Evolutionary conservation across 92 coral and sea anemone species (phyloP).

Genomic region (Palythoa grandis): DNA sequence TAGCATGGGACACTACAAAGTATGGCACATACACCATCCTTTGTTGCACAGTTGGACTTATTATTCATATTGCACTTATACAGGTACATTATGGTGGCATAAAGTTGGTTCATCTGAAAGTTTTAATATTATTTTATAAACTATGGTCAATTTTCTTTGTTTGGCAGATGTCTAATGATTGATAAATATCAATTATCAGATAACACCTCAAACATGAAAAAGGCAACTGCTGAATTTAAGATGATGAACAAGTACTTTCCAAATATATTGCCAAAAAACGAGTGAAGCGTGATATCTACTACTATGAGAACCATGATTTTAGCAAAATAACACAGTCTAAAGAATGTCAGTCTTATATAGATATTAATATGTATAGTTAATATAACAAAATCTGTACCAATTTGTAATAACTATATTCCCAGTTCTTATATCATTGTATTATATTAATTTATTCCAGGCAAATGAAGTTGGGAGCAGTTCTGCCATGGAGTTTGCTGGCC

Average conservation of each 20-base stretch:
- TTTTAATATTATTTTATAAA: slow-evolving; percentile 9
- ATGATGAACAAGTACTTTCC: slow-evolving; percentile 10
- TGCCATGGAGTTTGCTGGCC: slow-evolving; percentile 62
- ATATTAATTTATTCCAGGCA: slow-evolving; percentile 52
- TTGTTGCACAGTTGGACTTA: slow-evolving; percentile 58
- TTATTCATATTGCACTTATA: slow-evolving; percentile 50
- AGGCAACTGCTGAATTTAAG: slow-evolving; percentile 25
- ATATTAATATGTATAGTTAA: slow-evolving; percentile 2
- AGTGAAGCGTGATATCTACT: no score
- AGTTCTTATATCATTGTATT: slow-evolving; percentile 20
- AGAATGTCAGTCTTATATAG: slow-evolving; percentile 7
- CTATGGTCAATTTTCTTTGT: not conserved
- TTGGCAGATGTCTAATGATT: slow-evolving; percentile 18
- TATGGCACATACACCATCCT: slow-evolving; percentile 63
- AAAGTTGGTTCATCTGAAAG: not conserved
- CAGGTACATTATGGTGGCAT: slow-evolving; percentile 48
- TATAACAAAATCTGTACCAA: not conserved
- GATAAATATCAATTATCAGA: slow-evolving; percentile 11
- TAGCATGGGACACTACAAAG: slow-evolving; percentile 62
- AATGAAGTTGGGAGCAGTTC: slow-evolving; percentile 62
- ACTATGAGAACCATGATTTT: slow-evolving; percentile 6
- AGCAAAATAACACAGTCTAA: not conserved
- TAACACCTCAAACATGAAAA: slow-evolving; percentile 18
- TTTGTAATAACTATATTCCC: slow-evolving; percentile 12
- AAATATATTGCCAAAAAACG: slow-evolving; percentile 1